Base-by-base conservation (phyloP, 1,140 invertebrate species). In the Drosophila auraria region DNA sequence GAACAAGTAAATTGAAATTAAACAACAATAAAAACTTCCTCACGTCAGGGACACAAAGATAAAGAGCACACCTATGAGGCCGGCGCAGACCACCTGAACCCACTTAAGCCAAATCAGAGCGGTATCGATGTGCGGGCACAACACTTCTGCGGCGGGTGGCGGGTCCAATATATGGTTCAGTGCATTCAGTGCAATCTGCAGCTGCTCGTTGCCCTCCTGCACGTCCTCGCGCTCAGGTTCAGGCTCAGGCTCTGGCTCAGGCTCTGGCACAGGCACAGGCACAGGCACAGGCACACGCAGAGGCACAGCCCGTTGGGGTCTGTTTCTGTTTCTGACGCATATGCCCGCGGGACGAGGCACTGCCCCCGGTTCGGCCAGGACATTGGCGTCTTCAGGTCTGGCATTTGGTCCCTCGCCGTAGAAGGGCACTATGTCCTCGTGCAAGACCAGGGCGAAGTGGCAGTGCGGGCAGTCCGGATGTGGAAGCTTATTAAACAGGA, bases 361-460 rank as follows among this genome's bases (percentile, higher is more conserved):
- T n/a, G 57, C 12, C 2, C 57, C 71, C 0, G 83, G 80, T 12
- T 83, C 59, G 8, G 75, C 83, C n/a, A 56, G 5, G 9, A 64
- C 15, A 1, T 56, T 12, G 3, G 0, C 14, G 2, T 61, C 57
- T 12, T 27, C 33, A 0, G 42, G 2, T 0, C 2, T 1, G 11
- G 51, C 53, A 15, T 53, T n/a, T 17, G 83, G 80, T n/a, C 83
- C 83, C 7, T 87, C 72, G 30, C 57, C 53, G 3, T 73, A 40
- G 8, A 87, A 77, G 0, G 83, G 71, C 6, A 84, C 6, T 0
- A 84, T 64, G 20, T 84, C 82, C 30, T 84, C 81, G 56, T 84
- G 64, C 4, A 83, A 27, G 7, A 77, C 27, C 42, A 84, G 27
- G 0, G 2, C 20, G 2, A 9, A 23, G 6, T 1, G 12, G 38